Evolutionary conservation across 2,797 vertebrate species (phyloP), one percentile per base, ranked within the genome.

Genomic region (Arrhamphus sclerolepis): DNA sequence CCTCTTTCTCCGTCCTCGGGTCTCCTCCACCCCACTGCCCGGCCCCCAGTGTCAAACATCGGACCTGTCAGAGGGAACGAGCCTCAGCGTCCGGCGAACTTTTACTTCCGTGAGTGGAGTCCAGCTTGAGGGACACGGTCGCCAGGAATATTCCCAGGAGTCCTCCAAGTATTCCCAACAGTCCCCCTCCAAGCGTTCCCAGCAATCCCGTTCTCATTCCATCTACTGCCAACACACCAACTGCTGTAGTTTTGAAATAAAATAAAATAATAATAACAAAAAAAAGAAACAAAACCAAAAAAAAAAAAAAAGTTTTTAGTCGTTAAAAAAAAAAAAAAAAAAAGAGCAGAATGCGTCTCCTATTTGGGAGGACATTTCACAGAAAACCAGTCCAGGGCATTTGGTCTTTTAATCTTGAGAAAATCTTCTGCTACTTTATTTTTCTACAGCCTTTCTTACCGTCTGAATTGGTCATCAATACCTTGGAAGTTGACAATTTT

Each of bases 401-500:
- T 90, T 90, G 85, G 87, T 87, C 83, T 90, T 89, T 91, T 88
- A 87, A 87, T 81, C 79, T 85, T 80, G 72, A 87, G 69, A 89
- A 81, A 66, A 73, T 34, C 31, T 26, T 26, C 71, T 69, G 63
- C 73, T 81, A 84, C 63, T 89, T 86, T 90, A 90, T 91, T 90
- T 92, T 92, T 91, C 87, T 89, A 91, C 77, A 77, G 78, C 54
- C 80, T 90, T 91, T 87, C 82, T 87, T 82, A 85, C 58, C 53
- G 76, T 72, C 77, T 64, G 38, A 83, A 84, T 87, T 88, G 78
- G 73, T 86, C 65, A 64, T 63, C 49, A 51, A 47, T 64, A 77
- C 68, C 56, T 66, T 72, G 56, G 48, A 74, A 53, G 47, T 73
- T 28, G 16, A 62, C 49, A 59, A 43, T 81, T 84, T 89, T 85